Evolutionary conservation across 2,797 vertebrate species (phyloP).

Genomic region (Danio jaintianensis): DNA sequence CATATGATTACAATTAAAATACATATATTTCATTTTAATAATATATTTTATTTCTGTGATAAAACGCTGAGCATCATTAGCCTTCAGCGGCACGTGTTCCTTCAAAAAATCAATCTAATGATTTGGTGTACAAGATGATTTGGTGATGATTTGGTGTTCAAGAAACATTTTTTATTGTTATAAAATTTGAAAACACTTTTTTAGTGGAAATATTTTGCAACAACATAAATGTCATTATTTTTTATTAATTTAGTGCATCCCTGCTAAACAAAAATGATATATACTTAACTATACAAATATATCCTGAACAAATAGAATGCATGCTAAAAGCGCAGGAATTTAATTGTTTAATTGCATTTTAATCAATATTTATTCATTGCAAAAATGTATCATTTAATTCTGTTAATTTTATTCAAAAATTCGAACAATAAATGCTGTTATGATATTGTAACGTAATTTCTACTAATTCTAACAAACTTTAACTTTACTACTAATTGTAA

Average conservation of each 20-base stretch:
- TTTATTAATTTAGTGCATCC: neutral
- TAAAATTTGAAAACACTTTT: neutral
- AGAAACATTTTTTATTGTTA: neutral
- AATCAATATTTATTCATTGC: too few relatives aligned
- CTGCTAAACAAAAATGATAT: neutral
- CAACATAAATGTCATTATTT: neutral
- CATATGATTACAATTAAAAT: too few relatives aligned
- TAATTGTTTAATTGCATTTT: too few relatives aligned
- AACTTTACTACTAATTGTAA: too few relatives aligned
- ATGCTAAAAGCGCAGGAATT: too few relatives aligned
- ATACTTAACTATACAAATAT: too few relatives aligned
- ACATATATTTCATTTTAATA: neutral
- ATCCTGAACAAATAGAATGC: too few relatives aligned
- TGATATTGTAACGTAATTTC: too few relatives aligned
- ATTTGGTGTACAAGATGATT: neutral
- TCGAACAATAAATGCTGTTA: too few relatives aligned
- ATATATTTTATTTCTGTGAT: neutral
- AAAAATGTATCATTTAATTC: too few relatives aligned
- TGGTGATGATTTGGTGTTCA: neutral
- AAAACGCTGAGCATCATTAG: neutral
- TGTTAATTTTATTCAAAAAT: too few relatives aligned
- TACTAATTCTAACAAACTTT: too few relatives aligned
- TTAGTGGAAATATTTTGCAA: neutral
- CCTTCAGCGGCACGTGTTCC: neutral
- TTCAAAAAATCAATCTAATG: conserved; percentile 3